phyloP scores from a whole-genome alignment of 1,140 invertebrate species.

The Scaptomyza pallida region DNA sequence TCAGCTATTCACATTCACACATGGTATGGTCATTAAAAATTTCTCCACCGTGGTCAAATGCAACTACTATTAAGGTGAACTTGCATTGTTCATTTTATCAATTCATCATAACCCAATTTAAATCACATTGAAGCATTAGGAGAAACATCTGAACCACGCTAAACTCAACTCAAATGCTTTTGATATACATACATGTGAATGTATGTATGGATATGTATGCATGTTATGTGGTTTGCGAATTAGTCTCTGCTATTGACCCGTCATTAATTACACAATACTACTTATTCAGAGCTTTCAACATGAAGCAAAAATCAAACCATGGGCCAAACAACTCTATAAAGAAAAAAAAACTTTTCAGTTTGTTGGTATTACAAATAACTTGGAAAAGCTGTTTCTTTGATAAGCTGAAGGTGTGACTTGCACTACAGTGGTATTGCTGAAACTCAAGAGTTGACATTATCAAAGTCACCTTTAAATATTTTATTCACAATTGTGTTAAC shows the following conservation, averaged over 20 bases:
- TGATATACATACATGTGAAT: slow-evolving; percentile 62
- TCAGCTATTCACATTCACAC: neutral
- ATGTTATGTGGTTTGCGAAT: slow-evolving; percentile 66
- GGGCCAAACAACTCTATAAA: too few relatives aligned
- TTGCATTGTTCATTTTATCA: slow-evolving; percentile 5
- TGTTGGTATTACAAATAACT: slow-evolving; percentile 42
- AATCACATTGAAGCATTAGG: slow-evolving; percentile 2
- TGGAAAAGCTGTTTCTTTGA: slow-evolving; percentile 12
- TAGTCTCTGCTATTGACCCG: slow-evolving; percentile 50
- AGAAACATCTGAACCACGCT: neutral
- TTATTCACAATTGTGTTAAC: slow-evolving; percentile 5
- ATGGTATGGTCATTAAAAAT: slow-evolving; percentile 3
- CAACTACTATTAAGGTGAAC: slow-evolving; percentile 4
- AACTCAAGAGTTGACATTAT: slow-evolving; percentile 11
- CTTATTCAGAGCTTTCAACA: slow-evolving; percentile 36
- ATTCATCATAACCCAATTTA: slow-evolving; percentile 28
- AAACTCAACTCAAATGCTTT: slow-evolving; percentile 30
- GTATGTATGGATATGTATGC: too few relatives aligned
- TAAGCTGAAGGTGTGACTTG: slow-evolving; percentile 41
- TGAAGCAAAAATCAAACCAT: too few relatives aligned
- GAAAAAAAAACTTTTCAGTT: slow-evolving; percentile 22
- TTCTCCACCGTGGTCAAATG: slow-evolving; percentile 14
- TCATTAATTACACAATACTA: slow-evolving; percentile 53
- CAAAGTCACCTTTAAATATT: slow-evolving; percentile 5
- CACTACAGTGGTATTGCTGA: slow-evolving; percentile 13